These are phyloP conservation scores for Columba guinea DNA, from an alignment of 2,797 vertebrate genomes.

Conservation along the genomic window DNA sequence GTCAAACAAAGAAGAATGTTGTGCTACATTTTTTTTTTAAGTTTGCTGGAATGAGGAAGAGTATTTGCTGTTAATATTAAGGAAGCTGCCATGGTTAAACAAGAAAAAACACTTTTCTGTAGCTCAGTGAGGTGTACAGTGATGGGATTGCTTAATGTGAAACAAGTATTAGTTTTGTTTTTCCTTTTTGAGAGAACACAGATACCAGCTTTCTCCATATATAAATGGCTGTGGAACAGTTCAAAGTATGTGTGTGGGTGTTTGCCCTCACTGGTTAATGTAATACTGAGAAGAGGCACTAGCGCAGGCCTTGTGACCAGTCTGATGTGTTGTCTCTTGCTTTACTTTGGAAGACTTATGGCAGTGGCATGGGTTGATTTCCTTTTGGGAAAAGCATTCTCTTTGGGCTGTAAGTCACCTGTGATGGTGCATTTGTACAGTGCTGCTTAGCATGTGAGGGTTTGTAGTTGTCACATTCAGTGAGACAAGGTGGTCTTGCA, in stretches of 20 bases:
- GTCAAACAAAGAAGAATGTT: neutral
- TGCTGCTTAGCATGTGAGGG: neutral
- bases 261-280: neutral
- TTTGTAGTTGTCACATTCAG: neutral
- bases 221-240: neutral
- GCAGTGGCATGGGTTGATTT: too few relatives aligned
- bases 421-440: neutral
- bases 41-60: neutral
- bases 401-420: neutral
- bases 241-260: neutral
- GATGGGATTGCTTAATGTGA: neutral
- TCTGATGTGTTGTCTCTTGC: neutral
- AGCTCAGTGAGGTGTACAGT: neutral
- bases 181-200: neutral
- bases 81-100: neutral
- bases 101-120: neutral
- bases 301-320: neutral
- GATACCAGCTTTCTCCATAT: neutral
- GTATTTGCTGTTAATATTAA: neutral
- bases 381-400: neutral
- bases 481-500: neutral
- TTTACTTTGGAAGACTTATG: neutral
- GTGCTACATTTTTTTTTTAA: neutral
- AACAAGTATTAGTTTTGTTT: neutral
- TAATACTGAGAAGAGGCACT: neutral